Conservation (phyloP, 2,113 vertebrate species). For the Mionectes macconnelli region DNA sequence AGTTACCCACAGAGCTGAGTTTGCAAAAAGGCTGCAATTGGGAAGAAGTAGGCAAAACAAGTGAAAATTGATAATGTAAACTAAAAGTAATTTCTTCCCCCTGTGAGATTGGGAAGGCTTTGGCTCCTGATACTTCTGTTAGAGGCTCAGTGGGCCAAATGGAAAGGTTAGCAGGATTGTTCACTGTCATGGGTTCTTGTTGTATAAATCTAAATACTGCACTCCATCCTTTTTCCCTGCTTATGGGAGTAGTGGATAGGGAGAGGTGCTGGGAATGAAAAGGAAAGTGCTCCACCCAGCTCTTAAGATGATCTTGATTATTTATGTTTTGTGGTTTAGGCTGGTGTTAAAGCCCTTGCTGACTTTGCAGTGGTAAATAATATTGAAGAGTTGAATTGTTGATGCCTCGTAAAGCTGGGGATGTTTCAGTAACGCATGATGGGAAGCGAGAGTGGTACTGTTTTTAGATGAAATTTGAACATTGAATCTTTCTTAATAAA, state of each 20-base stretch:
- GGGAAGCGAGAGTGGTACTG: neutral
- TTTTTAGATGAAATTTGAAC: neutral
- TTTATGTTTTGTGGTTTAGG: conserved; percentile 38
- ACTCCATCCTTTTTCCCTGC: neutral
- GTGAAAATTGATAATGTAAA: neutral
- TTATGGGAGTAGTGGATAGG: neutral
- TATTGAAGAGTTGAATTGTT: neutral
- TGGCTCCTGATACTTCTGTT: neutral
- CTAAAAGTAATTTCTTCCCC: neutral
- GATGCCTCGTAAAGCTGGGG: neutral
- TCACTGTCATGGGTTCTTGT: neutral
- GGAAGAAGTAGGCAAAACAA: neutral
- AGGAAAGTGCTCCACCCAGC: neutral
- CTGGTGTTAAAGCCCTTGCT: conserved; percentile 14
- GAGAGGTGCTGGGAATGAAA: neutral
- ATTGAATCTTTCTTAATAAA: neutral
- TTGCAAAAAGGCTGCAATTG: neutral
- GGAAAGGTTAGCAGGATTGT: neutral
- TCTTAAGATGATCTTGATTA: conserved; percentile 1
- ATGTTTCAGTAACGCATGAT: neutral
- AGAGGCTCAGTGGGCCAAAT: neutral
- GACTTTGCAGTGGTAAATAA: conserved; percentile 56
- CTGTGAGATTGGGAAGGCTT: neutral
- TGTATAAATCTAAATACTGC: neutral
- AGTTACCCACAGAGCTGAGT: neutral